These are phyloP conservation scores for Rhagonycha fulva DNA, from an alignment of 2,888 invertebrate species.

Conservation along the genomic window DNA sequence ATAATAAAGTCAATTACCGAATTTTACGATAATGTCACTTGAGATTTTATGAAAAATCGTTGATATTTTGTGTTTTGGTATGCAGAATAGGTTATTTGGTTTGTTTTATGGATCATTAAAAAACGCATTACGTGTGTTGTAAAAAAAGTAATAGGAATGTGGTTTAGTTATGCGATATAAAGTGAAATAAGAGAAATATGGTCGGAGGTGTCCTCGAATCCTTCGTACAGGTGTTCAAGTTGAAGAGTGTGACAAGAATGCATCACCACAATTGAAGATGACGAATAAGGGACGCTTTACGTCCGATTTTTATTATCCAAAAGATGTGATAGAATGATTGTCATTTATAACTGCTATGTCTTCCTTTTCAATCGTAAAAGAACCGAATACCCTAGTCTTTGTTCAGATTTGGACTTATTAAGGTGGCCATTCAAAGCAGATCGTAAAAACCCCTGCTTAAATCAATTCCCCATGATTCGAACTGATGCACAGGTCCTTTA, in stretches of 20 bases:
- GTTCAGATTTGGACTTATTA: slow-evolving; percentile 23
- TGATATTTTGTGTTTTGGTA: slow-evolving; percentile 14
- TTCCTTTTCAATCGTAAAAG: slow-evolving; percentile 21
- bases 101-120: slow-evolving; percentile 28
- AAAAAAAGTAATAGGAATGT: slow-evolving; percentile 24
- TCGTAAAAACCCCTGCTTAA: slow-evolving; percentile 25
- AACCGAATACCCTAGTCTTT: slow-evolving; percentile 10
- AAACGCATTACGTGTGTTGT: slow-evolving; percentile 18
- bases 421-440: slow-evolving; percentile 23
- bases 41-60: background rate
- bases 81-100: slow-evolving; percentile 13
- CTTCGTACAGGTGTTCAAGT: slow-evolving; percentile 24
- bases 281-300: slow-evolving; percentile 23
- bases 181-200: slow-evolving; percentile 12
- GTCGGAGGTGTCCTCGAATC: background rate
- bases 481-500: slow-evolving; percentile 14
- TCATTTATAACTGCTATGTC: slow-evolving; percentile 34
- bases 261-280: slow-evolving; percentile 9
- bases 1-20: background rate
- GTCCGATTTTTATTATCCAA: slow-evolving; percentile 33
- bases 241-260: slow-evolving; percentile 19
- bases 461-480: slow-evolving; percentile 18
- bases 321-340: slow-evolving; percentile 34
- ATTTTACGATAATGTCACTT: background rate
- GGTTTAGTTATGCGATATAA: slow-evolving; percentile 23